phyloP scores from a whole-genome alignment of 1,140 invertebrate species.

The Drosophila ananassae region DNA sequence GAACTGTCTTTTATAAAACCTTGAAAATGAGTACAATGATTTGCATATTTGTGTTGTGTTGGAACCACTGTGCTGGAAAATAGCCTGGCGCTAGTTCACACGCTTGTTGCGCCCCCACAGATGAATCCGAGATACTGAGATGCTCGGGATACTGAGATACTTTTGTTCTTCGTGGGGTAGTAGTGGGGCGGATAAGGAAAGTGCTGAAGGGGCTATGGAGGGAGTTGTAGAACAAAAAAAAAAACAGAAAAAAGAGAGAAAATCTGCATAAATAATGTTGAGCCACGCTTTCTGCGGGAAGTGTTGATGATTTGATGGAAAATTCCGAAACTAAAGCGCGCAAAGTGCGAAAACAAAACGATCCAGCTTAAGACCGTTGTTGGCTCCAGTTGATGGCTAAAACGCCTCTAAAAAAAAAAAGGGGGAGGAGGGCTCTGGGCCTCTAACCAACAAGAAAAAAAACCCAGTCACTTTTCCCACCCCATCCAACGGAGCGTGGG shows the following conservation, averaged over 20 bases:
- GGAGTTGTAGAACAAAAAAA: slow-evolving; percentile 9
- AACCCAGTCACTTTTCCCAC: not conserved
- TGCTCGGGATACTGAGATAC: slow-evolving; percentile 5
- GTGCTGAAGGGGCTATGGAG: no score
- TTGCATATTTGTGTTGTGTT: not conserved
- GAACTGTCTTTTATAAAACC: no score
- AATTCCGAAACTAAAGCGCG: slow-evolving; percentile 67
- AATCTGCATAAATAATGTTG: slow-evolving; percentile 79
- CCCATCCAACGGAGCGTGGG: slow-evolving; percentile 22
- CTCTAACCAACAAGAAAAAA: not conserved
- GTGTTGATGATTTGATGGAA: slow-evolving; percentile 77
- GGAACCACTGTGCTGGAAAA: slow-evolving; percentile 39
- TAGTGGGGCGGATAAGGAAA: not conserved
- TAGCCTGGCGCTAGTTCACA: slow-evolving; percentile 69
- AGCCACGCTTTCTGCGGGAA: slow-evolving; percentile 55
- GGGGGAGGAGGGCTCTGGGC: no score
- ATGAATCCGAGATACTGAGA: slow-evolving; percentile 1
- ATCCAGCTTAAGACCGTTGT: slow-evolving; percentile 29
- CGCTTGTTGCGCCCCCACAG: slow-evolving; percentile 72
- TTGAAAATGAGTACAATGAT: not conserved
- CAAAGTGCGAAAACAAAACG: slow-evolving; percentile 55
- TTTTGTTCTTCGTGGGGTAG: slow-evolving; percentile 44
- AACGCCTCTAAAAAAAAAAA: not conserved
- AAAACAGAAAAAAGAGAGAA: slow-evolving; percentile 19
- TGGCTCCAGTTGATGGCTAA: slow-evolving; percentile 3